A percentile compares a stretch with the other conserved stretches of the same genome.
These are phyloP conservation scores for Mantis religiosa DNA, from an alignment of 2,888 invertebrate genomes.

Conservation along the genomic window DNA sequence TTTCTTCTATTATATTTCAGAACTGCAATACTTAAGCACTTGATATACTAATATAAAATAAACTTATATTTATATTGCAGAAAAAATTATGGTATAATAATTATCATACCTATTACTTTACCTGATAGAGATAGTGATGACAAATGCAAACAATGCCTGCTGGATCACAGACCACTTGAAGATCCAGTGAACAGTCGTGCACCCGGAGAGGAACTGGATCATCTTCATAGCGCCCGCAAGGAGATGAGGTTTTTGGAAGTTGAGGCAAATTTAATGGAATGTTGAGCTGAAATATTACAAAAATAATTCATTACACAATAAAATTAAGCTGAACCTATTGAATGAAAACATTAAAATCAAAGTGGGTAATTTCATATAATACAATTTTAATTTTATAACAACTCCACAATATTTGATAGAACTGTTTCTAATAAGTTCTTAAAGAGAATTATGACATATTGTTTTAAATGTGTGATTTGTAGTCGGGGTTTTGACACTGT, in stretches of 20 bases:
- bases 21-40: neutral
- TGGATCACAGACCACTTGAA: constrained; percentile 71
- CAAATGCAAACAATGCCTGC: constrained; percentile 71
- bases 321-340: too few species aligned
- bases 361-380: too few species aligned
- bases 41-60: neutral
- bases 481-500: too few species aligned
- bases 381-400: too few species aligned
- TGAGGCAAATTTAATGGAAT: constrained; percentile 79
- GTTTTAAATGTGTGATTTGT: too few species aligned
- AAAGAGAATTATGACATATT: too few species aligned
- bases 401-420: too few species aligned
- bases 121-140: constrained; percentile 78
- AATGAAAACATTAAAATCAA: too few species aligned
- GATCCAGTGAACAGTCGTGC: constrained; percentile 76
- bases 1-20: neutral
- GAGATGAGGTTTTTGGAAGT: constrained; percentile 52
- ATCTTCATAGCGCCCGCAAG: constrained; percentile 70
- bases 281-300: constrained; percentile 59
- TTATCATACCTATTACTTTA: neutral
- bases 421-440: too few species aligned
- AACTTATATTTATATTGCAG: neutral
- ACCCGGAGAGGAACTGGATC: constrained; percentile 74
- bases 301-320: too few species aligned
- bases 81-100: neutral